phyloP scores from a whole-genome alignment of 1,140 invertebrate genomes.

The Mactra quadrangularis region DNA sequence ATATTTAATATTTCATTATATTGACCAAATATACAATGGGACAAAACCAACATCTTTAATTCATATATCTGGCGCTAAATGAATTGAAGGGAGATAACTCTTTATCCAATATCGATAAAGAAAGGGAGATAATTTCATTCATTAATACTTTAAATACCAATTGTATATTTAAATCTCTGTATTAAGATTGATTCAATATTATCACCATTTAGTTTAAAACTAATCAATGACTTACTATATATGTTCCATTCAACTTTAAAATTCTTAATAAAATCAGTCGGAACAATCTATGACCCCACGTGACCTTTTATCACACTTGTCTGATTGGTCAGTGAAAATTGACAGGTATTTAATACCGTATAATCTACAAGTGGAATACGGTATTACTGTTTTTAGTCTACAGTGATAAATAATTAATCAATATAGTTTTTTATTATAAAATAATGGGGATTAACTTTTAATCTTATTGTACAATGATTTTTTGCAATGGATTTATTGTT shows the following conservation, averaged over 20 bases:
- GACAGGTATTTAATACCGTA: neutral
- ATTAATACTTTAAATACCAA: neutral
- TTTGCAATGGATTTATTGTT: conserved; percentile 18
- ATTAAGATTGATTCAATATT: conserved; percentile 16
- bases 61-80: no score
- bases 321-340: neutral
- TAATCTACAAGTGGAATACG: conserved; percentile 18
- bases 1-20: no score
- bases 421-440: neutral
- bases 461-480: conserved; percentile 23
- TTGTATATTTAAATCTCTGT: neutral
- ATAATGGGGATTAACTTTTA: conserved; percentile 34
- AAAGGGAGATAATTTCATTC: conserved; percentile 6
- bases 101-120: no score
- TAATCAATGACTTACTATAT: conserved; percentile 8
- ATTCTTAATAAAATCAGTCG: neutral
- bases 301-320: conserved; percentile 1
- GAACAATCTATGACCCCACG: neutral
- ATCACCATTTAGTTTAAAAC: conserved; percentile 15
- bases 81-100: no score
- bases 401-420: conserved; percentile 24
- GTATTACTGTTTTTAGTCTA: conserved; percentile 1
- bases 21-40: no score
- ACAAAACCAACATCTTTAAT: no score
- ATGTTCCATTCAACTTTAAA: neutral